Evolutionary conservation across 2,113 vertebrate species (phyloP).

Genomic region (Isurus oxyrinchus): DNA sequence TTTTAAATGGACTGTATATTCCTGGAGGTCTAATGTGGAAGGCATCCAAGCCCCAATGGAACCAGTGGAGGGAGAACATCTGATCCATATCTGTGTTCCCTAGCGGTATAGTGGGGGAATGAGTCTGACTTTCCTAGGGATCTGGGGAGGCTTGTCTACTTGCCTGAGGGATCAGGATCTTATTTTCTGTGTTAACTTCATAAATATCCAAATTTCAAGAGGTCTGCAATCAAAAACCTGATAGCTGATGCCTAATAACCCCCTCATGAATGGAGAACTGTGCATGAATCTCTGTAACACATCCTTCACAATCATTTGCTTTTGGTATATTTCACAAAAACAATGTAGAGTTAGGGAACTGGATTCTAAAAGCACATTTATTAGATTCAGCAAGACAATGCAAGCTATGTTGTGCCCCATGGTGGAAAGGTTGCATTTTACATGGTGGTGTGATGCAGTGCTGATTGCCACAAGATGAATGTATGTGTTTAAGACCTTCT

Average conservation of each 20-base stretch:
- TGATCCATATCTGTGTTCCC: not conserved
- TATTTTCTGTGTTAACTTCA: slow-evolving; percentile 33
- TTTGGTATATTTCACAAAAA: not conserved
- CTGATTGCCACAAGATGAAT: slow-evolving; percentile 33
- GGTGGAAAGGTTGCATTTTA: not conserved
- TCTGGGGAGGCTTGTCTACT: not conserved
- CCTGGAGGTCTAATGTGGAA: slow-evolving; percentile 10
- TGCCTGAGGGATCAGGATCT: slow-evolving; percentile 22
- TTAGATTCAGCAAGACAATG: not conserved
- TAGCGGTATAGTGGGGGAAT: not conserved
- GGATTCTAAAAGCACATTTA: not conserved
- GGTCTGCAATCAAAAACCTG: not conserved
- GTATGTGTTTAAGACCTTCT: not conserved
- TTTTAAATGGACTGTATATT: slow-evolving; percentile 20
- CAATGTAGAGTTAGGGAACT: not conserved
- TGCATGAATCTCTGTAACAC: not conserved
- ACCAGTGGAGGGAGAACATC: not conserved
- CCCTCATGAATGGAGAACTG: not conserved
- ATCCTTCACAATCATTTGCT: not conserved
- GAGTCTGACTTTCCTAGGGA: not conserved
- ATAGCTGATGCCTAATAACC: not conserved
- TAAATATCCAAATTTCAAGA: slow-evolving; percentile 29
- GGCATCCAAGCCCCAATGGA: not conserved
- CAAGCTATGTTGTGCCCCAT: not conserved
- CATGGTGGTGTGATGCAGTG: not conserved